A percentile compares a stretch with the other conserved stretches of the same genome.
phyloP scores from a whole-genome alignment of 2,113 vertebrate genomes.

The Macrotis lagotis region DNA sequence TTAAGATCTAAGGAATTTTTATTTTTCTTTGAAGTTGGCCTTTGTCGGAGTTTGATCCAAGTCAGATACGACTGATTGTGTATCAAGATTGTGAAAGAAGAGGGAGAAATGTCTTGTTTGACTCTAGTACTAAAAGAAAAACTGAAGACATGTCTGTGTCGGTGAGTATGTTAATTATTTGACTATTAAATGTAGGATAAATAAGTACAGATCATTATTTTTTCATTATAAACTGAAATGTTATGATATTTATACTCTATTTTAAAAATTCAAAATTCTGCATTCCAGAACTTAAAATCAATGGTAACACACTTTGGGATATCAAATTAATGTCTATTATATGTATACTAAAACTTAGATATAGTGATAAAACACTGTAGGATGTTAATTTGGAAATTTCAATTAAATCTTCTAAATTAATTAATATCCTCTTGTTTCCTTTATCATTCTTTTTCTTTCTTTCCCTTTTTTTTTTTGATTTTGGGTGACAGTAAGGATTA shows the following conservation, averaged over 20 bases:
- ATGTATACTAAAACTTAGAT: background rate
- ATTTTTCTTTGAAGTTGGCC: conserved; percentile 90
- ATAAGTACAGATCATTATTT: conserved; percentile 25
- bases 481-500: background rate
- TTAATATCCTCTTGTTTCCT: background rate
- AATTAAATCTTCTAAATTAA: background rate
- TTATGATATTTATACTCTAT: conserved; percentile 29
- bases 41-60: conserved; percentile 94
- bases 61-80: conserved; percentile 96
- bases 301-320: background rate
- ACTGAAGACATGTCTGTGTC: conserved; percentile 91
- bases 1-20: conserved; percentile 68
- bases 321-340: background rate
- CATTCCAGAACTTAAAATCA: conserved; percentile 15
- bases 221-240: conserved; percentile 18
- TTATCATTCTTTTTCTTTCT: background rate
- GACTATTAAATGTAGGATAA: conserved; percentile 40
- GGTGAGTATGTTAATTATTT: conserved; percentile 86
- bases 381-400: background rate
- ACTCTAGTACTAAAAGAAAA: conserved; percentile 95
- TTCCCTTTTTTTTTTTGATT: background rate
- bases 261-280: conserved; percentile 44
- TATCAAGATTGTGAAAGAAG: conserved; percentile 98
- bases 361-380: background rate
- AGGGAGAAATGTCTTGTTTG: conserved; percentile 97